phyloP scores from a whole-genome alignment of 2,113 vertebrate genomes.

The Empidonax traillii region DNA sequence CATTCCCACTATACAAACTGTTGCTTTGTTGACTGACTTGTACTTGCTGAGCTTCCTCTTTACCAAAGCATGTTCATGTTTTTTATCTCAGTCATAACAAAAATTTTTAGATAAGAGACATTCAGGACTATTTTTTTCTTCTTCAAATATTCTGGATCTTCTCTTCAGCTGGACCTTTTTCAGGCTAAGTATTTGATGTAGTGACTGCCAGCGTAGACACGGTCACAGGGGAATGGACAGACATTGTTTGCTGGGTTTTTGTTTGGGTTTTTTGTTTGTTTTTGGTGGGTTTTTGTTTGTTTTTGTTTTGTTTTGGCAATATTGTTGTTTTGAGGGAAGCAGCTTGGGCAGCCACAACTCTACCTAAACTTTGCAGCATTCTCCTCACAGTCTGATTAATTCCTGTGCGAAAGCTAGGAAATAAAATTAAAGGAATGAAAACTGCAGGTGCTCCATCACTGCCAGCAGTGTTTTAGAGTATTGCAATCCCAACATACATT shows the following conservation, averaged over 20 bases:
- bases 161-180: neutral
- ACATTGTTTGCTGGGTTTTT: neutral
- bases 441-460: neutral
- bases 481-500: neutral
- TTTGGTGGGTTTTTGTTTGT: no score
- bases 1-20: neutral
- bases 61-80: neutral
- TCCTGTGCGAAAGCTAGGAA: neutral
- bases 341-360: neutral
- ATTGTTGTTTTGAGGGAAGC: neutral
- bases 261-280: no score
- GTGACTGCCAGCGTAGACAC: neutral
- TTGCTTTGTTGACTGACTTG: neutral
- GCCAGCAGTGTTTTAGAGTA: neutral
- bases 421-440: slow-evolving; percentile 36
- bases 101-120: neutral
- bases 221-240: neutral
- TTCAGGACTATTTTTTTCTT: neutral
- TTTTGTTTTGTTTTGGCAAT: neutral
- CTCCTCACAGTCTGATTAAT: neutral
- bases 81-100: neutral
- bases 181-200: neutral
- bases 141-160: neutral
- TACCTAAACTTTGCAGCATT: neutral
- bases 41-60: neutral